Evolutionary conservation across 1,140 invertebrate species (phyloP).

Genomic region (Pachyrhynchus sulphureomaculatus): DNA sequence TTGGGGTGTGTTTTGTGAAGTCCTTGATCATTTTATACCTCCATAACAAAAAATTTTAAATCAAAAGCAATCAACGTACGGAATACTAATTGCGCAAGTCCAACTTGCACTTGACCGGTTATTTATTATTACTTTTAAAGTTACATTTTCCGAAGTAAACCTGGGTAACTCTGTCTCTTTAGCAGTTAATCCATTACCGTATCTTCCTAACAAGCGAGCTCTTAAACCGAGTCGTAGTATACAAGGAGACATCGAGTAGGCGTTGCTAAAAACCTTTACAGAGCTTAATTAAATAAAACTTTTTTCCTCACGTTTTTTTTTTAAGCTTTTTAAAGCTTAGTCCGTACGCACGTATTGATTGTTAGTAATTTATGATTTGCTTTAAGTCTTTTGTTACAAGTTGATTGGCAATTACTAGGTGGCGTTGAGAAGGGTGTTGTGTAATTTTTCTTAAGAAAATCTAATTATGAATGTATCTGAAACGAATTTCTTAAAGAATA

Average conservation of each 20-base stretch:
- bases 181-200: constrained; percentile 29
- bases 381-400: not conserved
- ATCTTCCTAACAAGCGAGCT: constrained; percentile 20
- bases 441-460: no score
- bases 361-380: constrained; percentile 5
- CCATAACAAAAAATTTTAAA: no score
- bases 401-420: no score
- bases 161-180: constrained; percentile 5
- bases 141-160: constrained; percentile 10
- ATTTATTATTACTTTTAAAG: not conserved
- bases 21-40: no score
- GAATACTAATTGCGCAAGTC: no score
- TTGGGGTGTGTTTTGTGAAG: no score
- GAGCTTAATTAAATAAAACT: constrained; percentile 28
- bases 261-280: constrained; percentile 20
- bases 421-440: no score
- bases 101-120: no score
- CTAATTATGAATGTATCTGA: no score
- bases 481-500: no score
- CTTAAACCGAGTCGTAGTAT: constrained; percentile 14
- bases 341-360: not conserved
- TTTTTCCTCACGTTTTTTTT: constrained; percentile 6
- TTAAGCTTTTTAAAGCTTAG: not conserved
- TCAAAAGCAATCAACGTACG: no score
- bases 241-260: constrained; percentile 24